Base-by-base conservation (phyloP, 2,888 invertebrate genomes). In the Anarsia innoxiella region DNA sequence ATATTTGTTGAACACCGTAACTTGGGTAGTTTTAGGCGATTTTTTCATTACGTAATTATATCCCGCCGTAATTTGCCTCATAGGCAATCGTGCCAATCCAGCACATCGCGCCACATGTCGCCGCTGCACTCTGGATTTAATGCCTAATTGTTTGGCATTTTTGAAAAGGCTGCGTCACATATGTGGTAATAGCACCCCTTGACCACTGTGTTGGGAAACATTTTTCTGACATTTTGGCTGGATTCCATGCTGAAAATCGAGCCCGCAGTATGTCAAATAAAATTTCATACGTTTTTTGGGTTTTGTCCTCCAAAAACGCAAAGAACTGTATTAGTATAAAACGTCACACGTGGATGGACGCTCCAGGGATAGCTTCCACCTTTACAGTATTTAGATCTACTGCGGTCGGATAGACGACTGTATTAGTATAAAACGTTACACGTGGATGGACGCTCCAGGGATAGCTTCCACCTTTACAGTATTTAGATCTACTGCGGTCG, bases 21-120 rank as follows among this genome's bases (percentile, higher is more conserved):
- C 16, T 31, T 9, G 5, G 12, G 29, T 33, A 26, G 25, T 27
- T 34, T 39, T 39, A n/a, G 39, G 39, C 8, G 30, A 32, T 36
- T 14, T 35, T 11, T 13, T 25, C 38, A 39, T 42, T 36, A 25
- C 32, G 31, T 42, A 42, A 16, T 34, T 39, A 34, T 42, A 25
- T 4, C 25, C 25, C 25, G 25, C 2, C 4, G n/a, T 25, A 9
- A 25, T 25, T 3, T n/a, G n/a, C n/a, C n/a, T 25, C 2, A 25
- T n/a, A n/a, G 25, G 25, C n/a, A 25, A n/a, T 9, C 25, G 25
- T n/a, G 25, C 25, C n/a, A 25, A n/a, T 9, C 25, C 25, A 9
- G 25, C 25, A n/a, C 25, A 25, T n/a, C 25, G 5, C 8, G 27
- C 27, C 2, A 14, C 14, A 30, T 30, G 30, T 3, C 30, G 14